Evolutionary conservation across 30 jellyfish, hydroid and myxozoan species (phyloP).

Genomic region (Aurelia sp.): DNA sequence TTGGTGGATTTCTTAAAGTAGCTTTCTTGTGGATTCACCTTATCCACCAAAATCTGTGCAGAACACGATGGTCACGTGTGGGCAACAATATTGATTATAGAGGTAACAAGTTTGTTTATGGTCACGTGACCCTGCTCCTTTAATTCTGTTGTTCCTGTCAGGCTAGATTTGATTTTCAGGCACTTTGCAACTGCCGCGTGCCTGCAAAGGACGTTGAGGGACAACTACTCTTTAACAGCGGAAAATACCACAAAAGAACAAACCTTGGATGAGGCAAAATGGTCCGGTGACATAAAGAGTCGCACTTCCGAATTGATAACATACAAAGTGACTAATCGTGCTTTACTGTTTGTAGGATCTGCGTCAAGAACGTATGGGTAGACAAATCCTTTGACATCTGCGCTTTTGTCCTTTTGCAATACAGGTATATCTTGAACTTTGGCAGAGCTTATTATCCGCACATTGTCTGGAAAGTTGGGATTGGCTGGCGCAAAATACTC

Average conservation of each 20-base stretch:
- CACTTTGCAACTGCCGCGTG: no score
- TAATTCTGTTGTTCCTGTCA: no score
- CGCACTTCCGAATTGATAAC: constrained; percentile 12
- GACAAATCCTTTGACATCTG: constrained; percentile 53
- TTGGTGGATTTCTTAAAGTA: no score
- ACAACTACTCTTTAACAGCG: no score
- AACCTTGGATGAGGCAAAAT: constrained; percentile 35
- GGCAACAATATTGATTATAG: no score
- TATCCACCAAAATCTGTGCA: no score
- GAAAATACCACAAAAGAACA: neutral
- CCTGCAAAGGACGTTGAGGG: no score
- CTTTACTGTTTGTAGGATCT: constrained; percentile 22
- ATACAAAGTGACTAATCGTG: constrained; percentile 29
- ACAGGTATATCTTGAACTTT: neutral
- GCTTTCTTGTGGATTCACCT: no score
- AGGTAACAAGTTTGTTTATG: no score
- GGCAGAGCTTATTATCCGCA: constrained; percentile 7
- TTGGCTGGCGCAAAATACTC: constrained; percentile 55
- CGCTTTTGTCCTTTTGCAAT: neutral
- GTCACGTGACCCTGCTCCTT: no score
- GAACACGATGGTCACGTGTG: no score
- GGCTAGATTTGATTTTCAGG: no score
- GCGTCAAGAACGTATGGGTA: constrained; percentile 66
- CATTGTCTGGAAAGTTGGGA: constrained; percentile 77
- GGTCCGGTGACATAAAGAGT: constrained; percentile 36